Base-by-base conservation (phyloP, 2,888 invertebrate species). In the Sussaba pulchella region DNA sequence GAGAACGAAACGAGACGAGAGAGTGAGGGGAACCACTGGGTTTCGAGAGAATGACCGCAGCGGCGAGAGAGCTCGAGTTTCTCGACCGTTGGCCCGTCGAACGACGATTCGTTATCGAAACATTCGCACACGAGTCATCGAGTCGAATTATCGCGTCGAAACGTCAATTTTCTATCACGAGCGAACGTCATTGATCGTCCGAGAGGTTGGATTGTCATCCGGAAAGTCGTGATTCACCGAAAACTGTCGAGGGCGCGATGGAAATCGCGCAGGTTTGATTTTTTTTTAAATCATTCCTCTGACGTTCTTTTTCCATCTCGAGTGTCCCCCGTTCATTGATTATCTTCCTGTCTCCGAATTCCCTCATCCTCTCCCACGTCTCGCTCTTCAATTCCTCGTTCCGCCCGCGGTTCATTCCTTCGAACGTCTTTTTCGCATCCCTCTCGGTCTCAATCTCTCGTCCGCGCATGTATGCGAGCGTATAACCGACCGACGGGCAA, bases 1-100 rank as follows among this genome's bases (percentile, higher is more conserved):
- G 57, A 50, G 71, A 52, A 75, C 67, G 63, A 61, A 83, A 69
- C 69, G 54, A 72, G 80, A 73, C 76, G 78, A 76, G 57, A 71
- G 66, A 59, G n/a, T n/a, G 47, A 21, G 52, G 41, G 41, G 54
- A 41, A 54, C 52, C 69, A 41, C 31, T 36, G 52, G 39, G 52
- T 67, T 52, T 67, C 52, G 52, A 39, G n/a, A 50, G 31, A 31
- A 31, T 31, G 4, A 14, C 50, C 19, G n/a, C n/a, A n/a, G 52
- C 6, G 54, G 43, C 12, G 41, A 41, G 24, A 6, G 24, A 50
- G 39, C 17, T 50, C 31, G 59, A 36, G 50, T 39, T 39, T 31
- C 54, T 54, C 54, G 26, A 41, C 41, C 50, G 36, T 21, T 50
- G 21, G 50, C 2, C 50, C 19, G 31, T 50, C 50, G 36, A 50